Base-by-base conservation (phyloP, 2,888 invertebrate species). In the Lutraria lutraria region DNA sequence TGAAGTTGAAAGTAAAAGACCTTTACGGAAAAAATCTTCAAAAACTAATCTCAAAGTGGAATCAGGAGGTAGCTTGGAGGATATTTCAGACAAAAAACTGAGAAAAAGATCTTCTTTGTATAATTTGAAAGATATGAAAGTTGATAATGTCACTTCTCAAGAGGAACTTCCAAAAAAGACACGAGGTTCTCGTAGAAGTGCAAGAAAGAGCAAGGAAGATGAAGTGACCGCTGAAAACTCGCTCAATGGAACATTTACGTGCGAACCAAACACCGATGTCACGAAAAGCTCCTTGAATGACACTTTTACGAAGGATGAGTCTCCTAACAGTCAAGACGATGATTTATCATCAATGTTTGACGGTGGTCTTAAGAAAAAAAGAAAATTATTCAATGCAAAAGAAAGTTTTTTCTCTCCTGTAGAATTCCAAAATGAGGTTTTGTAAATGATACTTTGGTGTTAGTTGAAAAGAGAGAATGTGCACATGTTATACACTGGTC, bases 351-450 rank as follows among this genome's bases (percentile, higher is more conserved):
- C 83, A 34, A 29, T 85, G 43, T 60, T 85, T 56, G 88, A 86
- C 52, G 86, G 83, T 34, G 72, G 81, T 8, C 25, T 84, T 29
- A 88, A 90, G 79, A 91, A 91, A 60, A 91, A 89, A 81, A 76
- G 88, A 63, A 86, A 80, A 79, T 60, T 91, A 21, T 87, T 83
- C 53, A 89, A 89, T 56, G 25, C 83, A n/a, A 84, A 83, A 13
- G 79, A 89, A 81, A 85, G 89, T 29, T 89, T 88, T 81, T 91
- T 91, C 83, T 80, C 54, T 0, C 85, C 90, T 12, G 84, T 81
- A 21, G 89, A 89, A 81, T 89, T 84, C 72, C 21, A n/a, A 76
- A 56, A 76, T 43, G 34, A 56, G 16, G 52, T 52, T 76, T 52
- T 81, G 21, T 87, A 81, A 54, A 76, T 21, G 21, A 34, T 29